Evolutionary conservation across 2,888 invertebrate species (phyloP), one percentile per base, ranked within the genome.

Genomic region (Hesperia comma): DNA sequence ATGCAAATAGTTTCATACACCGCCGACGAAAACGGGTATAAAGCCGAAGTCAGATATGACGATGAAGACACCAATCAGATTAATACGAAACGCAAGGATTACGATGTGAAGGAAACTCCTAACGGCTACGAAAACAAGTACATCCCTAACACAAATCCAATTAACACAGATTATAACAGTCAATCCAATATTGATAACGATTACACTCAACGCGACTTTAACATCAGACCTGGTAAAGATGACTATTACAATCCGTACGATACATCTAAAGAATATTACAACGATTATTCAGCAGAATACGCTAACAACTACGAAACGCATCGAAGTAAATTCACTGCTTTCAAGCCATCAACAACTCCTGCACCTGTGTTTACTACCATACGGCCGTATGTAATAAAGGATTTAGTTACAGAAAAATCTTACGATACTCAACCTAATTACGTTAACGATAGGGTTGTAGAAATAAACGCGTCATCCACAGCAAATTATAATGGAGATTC

Each of bases 21-120:
- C 5, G 95, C 95, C 1, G 95, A 95, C 71, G 94, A 94, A 81
- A 93, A 94, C 69, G 95, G 95, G 0, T 95, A 95, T 80, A 94
- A 94, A 73, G 95, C 95, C 2, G 94, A 95, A 70, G 95, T 95
- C 0, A 91, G 94, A 86, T 95, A 95, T 72, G 93, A 94, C 71
- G 82, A 84, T 8, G 82, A 82, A 5, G 72, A 75, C n/a, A 69
- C 75, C 67, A 19, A 74, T 54, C 54, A 69, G 12, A 57, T 74
- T 41, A 63, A 63, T 26, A 14, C 58, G 14, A 64, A 64, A 53
- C 40, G 72, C 37, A 71, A 71, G 41, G 67, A 72, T 12, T 46
- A 71, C 40, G 71, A 71, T n/a, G 53, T 58, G 51, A 40, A 60
- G 6, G 10, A 54, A 54, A 17, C 53, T 26, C 26, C 26, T 14